Evolutionary conservation across 2,888 invertebrate genomes (phyloP), one percentile per base, ranked within the genome.

Genomic region (Sminthurinus aureus): DNA sequence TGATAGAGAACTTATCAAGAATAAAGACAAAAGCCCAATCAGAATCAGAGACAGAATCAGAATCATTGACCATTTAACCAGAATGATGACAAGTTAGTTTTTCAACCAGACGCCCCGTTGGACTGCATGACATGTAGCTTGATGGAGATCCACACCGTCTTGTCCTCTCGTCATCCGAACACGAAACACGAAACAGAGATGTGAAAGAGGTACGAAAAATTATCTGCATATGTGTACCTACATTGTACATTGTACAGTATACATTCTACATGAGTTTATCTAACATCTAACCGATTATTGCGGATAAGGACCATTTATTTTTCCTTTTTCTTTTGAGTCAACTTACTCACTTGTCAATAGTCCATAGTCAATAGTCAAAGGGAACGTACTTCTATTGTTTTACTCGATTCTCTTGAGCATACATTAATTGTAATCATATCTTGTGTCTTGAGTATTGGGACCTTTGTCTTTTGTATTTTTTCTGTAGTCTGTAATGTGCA

Each of bases 81-180:
- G 76, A 76, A 52, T 12, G 76, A 76, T 76, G 76, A 76, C 58
- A 58, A 76, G 76, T 75, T 73, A 52, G 15, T 58, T 76, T 76
- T 51, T 75, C 0, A 22, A 58, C 58, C 58, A 50, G 76, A 76
- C 58, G 50, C 58, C 76, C 76, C 76, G 58, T 76, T 22, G 76
- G 76, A 76, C 58, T 38, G 22, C 20, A 76, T 76, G 76, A 76
- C 76, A 76, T 76, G 6, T 76, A 9, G 58, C 52, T 76, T n/a
- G 51, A 76, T 76, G 26, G 76, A 18, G 38, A 75, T 26, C 26
- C 76, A 51, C 50, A 75, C 20, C 51, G 6, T 12, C 24, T 75
- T 18, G 15, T 58, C 20, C 51, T 24, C 15, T 52, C 76, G 22
- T 76, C 76, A 58, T 76, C 20, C 58, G 58, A 20, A 52, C 22